phyloP scores from a whole-genome alignment of 2,888 invertebrate genomes.

The Bimastos eiseni region DNA sequence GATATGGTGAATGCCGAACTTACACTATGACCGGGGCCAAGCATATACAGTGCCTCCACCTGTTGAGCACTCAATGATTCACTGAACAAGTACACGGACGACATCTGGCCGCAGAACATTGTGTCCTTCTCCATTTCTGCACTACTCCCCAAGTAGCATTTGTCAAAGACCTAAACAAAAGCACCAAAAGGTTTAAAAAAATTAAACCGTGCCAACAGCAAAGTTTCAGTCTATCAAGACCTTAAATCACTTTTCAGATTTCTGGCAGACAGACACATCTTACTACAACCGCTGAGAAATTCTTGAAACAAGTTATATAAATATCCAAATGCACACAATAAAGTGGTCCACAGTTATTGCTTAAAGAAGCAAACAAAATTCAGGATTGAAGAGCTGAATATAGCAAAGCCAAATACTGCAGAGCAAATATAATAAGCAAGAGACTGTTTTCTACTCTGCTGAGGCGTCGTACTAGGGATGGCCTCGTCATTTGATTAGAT shows the following conservation, averaged over 20 bases:
- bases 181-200: not conserved
- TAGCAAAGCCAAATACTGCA: not conserved
- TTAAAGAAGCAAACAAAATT: not conserved
- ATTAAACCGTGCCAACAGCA: not conserved
- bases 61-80: not conserved
- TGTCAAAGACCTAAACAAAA: slow-evolving; percentile 22
- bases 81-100: slow-evolving; percentile 15
- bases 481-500: too few relatives aligned
- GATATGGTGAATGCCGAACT: not conserved
- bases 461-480: too few relatives aligned
- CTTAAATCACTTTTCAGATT: not conserved
- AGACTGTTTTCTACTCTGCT: too few relatives aligned
- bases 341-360: not conserved
- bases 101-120: slow-evolving; percentile 25
- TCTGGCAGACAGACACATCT: not conserved
- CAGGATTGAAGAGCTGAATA: not conserved
- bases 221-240: not conserved
- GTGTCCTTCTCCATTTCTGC: slow-evolving; percentile 21
- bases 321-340: not conserved
- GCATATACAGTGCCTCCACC: slow-evolving; percentile 22
- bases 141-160: slow-evolving; percentile 14
- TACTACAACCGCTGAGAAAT: not conserved
- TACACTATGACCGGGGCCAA: slow-evolving; percentile 19
- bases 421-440: not conserved
- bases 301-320: not conserved